Evolutionary conservation across 2,888 invertebrate genomes (phyloP).

Genomic region (Encarsia formosa): DNA sequence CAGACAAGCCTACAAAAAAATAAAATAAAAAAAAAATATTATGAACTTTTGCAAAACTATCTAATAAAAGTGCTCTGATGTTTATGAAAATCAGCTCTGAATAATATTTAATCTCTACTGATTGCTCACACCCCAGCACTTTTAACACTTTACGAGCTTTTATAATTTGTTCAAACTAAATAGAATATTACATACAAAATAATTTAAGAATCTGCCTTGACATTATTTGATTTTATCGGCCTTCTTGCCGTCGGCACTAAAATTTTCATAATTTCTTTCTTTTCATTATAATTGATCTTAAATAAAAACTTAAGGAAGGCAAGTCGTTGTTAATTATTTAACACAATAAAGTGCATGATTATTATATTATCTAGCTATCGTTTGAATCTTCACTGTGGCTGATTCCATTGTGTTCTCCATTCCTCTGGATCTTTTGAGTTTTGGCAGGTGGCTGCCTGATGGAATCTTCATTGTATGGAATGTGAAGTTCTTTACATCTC

Average conservation of each 20-base stretch:
- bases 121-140: slow-evolving; percentile 23
- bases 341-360: slow-evolving; percentile 10
- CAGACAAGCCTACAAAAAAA: slow-evolving; percentile 12
- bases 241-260: slow-evolving; percentile 13
- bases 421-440: slow-evolving; percentile 37
- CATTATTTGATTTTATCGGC: slow-evolving; percentile 7
- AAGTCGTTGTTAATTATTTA: slow-evolving; percentile 19
- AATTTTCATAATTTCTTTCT: slow-evolving; percentile 16
- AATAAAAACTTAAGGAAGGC: slow-evolving; percentile 18
- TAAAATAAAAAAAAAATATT: slow-evolving; percentile 12
- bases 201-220: slow-evolving; percentile 9
- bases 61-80: slow-evolving; percentile 18
- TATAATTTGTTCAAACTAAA: slow-evolving; percentile 24
- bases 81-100: slow-evolving; percentile 18
- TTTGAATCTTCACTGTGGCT: slow-evolving; percentile 39
- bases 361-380: slow-evolving; percentile 29
- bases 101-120: slow-evolving; percentile 19
- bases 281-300: slow-evolving; percentile 17
- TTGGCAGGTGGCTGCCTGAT: slow-evolving; percentile 50
- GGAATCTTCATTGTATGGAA: slow-evolving; percentile 52
- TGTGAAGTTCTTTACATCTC: slow-evolving; percentile 65
- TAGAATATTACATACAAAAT: slow-evolving; percentile 14
- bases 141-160: slow-evolving; percentile 18
- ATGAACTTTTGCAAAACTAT: slow-evolving; percentile 23
- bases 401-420: slow-evolving; percentile 51